Evolutionary conservation across 1,140 invertebrate genomes (phyloP), one percentile per base, ranked within the genome.

Genomic region (Brachionus manjavacas): DNA sequence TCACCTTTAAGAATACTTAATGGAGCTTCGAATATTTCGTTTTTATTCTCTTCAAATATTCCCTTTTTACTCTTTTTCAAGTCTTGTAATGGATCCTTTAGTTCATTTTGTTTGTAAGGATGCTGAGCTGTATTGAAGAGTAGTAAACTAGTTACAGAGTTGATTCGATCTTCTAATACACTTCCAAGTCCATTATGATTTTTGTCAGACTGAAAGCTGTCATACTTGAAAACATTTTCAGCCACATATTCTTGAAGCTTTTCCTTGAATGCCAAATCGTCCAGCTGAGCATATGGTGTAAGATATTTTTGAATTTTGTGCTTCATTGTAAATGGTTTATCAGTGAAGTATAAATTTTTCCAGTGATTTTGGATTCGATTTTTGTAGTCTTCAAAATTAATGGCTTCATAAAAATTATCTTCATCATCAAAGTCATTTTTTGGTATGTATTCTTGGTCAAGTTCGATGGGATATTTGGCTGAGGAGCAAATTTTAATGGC

Each of bases 281-380:
- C 79, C 11, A 81, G 31, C 16, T 60, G 52, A 81, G 79, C 23
- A 46, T 81, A 81, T 7, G 49, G 79, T 4, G 52, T 81, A 12
- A 35, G 20, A 68, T 81, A 81, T 81, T 81, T 81, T 14, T 68
- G 79, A 60, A 81, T 81, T 64, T 81, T 60, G n/a, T 64, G 52
- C 16, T 66, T 81, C 64, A 64, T 68, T 16, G 16, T 1, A 9
- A 76, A 28, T 23, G 72, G 41, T 49, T 76, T 46, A 23, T 76
- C 43, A 4, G 72, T 20, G 52, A 25, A 49, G 31, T 25, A 81
- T n/a, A 81, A 64, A 81, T 81, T 41, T 43, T 81, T 81, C 79
- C 79, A 81, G 41, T 81, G 60, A 55, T 81, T 68, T 35, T 81
- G 11, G 12, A 81, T 31, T 1, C 35, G 9, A 25, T 23, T 20